These are phyloP conservation scores for Xestia ashworthii DNA, from an alignment of 2,888 invertebrate genomes.

Conservation along the genomic window DNA sequence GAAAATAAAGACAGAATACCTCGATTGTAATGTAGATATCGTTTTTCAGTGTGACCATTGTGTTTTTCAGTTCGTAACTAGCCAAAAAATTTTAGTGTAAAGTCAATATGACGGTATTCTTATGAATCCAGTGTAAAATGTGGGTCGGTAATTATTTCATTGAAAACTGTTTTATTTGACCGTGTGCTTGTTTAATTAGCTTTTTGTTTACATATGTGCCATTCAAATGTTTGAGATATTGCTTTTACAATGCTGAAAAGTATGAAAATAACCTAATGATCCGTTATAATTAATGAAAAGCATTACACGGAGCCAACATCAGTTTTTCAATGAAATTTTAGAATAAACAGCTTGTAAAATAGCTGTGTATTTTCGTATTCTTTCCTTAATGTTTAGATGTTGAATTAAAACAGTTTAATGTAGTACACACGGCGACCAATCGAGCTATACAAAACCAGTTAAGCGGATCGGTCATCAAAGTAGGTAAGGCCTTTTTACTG, in stretches of 20 bases:
- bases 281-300: slow-evolving; percentile 2
- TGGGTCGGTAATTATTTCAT: slow-evolving; percentile 12
- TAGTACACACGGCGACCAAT: no score
- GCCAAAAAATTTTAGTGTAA: no score
- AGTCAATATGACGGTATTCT: neutral
- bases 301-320: slow-evolving; percentile 1
- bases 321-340: neutral
- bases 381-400: neutral
- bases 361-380: slow-evolving; percentile 12
- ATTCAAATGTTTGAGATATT: slow-evolving; percentile 27
- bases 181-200: slow-evolving; percentile 18
- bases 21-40: neutral
- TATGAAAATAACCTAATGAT: slow-evolving; percentile 24
- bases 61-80: neutral
- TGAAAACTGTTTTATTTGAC: slow-evolving; percentile 17
- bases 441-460: no score
- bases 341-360: neutral
- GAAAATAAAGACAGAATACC: neutral
- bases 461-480: no score
- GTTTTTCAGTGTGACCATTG: neutral
- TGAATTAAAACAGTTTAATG: neutral
- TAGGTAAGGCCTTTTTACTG: no score
- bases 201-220: slow-evolving; percentile 39
- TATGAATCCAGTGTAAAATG: neutral
- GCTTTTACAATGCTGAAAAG: slow-evolving; percentile 21